These are phyloP conservation scores for Tachina grossa DNA, from an alignment of 2,888 invertebrate species.

Conservation along the genomic window DNA sequence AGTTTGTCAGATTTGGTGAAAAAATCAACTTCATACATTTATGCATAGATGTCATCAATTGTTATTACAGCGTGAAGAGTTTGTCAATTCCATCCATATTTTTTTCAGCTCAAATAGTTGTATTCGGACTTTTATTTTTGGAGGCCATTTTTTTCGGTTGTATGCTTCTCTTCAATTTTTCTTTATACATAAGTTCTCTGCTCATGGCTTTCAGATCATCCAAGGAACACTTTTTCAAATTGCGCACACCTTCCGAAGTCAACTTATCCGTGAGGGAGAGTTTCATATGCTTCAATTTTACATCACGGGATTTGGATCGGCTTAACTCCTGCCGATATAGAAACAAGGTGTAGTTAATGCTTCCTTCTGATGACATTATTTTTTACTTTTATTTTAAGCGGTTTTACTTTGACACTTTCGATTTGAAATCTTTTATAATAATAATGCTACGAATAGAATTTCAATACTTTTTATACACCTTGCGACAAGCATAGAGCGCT, in stretches of 20 bases:
- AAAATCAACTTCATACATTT: background rate
- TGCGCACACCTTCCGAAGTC: constrained; percentile 75
- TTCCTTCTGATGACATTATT: too few relatives aligned
- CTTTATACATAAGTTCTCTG: constrained; percentile 75
- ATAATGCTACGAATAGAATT: too few relatives aligned
- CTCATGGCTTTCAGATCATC: constrained; percentile 77
- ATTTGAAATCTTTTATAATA: too few relatives aligned
- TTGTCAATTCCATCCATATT: background rate
- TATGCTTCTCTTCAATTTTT: constrained; percentile 72
- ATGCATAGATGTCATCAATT: background rate
- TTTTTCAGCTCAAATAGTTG: background rate
- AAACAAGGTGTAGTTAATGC: constrained; percentile 74
- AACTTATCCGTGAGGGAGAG: constrained; percentile 76
- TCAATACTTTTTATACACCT: too few relatives aligned
- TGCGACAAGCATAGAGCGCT: too few relatives aligned
- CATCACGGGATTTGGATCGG: constrained; percentile 73
- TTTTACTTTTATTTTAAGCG: too few relatives aligned
- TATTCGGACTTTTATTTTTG: constrained; percentile 2
- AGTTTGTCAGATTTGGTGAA: background rate
- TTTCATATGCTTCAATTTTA: constrained; percentile 74
- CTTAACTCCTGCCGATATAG: constrained; percentile 76
- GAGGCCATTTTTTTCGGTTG: constrained; percentile 8
- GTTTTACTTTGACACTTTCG: too few relatives aligned
- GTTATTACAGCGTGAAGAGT: background rate
- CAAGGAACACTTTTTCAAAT: constrained; percentile 74